These are phyloP conservation scores for Drosophila ezoana DNA, from an alignment of 2,888 invertebrate species.

Conservation along the genomic window DNA sequence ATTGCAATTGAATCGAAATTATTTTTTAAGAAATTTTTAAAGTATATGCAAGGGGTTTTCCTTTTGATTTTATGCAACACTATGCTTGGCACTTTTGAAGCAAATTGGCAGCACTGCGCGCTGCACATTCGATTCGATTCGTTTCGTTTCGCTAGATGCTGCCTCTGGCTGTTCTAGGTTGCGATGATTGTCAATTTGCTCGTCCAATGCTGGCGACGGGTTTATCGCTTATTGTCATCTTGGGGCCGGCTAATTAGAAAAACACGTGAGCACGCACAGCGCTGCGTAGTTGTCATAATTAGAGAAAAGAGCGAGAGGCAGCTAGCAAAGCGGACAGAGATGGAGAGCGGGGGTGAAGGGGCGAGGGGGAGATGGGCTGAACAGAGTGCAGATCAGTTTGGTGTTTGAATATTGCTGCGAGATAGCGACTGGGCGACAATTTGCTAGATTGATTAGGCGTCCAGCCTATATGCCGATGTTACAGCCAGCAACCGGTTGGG, in stretches of 20 bases:
- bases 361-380: neutral
- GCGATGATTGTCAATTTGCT: slow-evolving; percentile 82
- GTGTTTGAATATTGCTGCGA: slow-evolving; percentile 55
- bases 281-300: slow-evolving; percentile 78
- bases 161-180: neutral
- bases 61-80: neutral
- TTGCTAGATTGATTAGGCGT: slow-evolving; percentile 80
- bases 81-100: neutral
- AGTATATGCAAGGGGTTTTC: too few species aligned
- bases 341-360: too few species aligned
- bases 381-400: slow-evolving; percentile 28
- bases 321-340: neutral
- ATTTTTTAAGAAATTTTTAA: too few species aligned
- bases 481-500: slow-evolving; percentile 56
- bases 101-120: slow-evolving; percentile 27
- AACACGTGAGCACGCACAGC: slow-evolving; percentile 76
- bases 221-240: slow-evolving; percentile 76
- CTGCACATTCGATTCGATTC: neutral
- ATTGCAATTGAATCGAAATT: too few species aligned
- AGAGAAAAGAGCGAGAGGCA: slow-evolving; percentile 45
- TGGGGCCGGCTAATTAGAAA: slow-evolving; percentile 72
- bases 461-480: slow-evolving; percentile 42
- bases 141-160: neutral
- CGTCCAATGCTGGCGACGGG: slow-evolving; percentile 63
- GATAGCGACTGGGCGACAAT: slow-evolving; percentile 73